These are phyloP conservation scores for Drosophila melanogaster DNA, from an alignment of 1,140 invertebrate genomes.

Conservation along the genomic window DNA sequence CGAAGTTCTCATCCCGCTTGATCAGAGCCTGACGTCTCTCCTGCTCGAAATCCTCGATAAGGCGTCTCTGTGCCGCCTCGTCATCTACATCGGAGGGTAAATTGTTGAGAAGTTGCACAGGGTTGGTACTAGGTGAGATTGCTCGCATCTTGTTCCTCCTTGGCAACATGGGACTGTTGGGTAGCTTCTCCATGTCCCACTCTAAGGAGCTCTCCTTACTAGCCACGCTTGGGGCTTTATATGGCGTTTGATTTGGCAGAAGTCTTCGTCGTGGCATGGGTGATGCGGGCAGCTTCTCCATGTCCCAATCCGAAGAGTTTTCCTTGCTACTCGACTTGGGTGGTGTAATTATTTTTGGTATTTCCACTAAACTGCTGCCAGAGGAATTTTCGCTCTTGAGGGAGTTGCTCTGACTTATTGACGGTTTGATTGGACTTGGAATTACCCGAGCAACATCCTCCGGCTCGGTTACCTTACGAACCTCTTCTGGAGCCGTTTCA, in stretches of 20 bases:
- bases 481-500: neutral
- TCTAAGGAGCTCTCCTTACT: constrained; percentile 75
- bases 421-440: neutral
- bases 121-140: constrained; percentile 57
- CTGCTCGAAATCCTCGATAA: constrained; percentile 74
- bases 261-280: constrained; percentile 66
- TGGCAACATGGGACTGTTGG: constrained; percentile 72
- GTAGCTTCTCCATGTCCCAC: constrained; percentile 82
- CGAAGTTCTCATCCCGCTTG: constrained; percentile 71
- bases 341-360: constrained; percentile 40
- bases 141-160: constrained; percentile 41
- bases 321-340: constrained; percentile 61
- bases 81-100: constrained; percentile 50
- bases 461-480: neutral
- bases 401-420: constrained; percentile 16
- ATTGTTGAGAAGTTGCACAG: constrained; percentile 71
- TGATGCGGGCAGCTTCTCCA: constrained; percentile 71
- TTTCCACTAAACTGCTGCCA: constrained; percentile 48
- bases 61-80: constrained; percentile 44
- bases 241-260: neutral
- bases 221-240: neutral
- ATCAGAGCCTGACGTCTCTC: constrained; percentile 71
- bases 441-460: neutral
- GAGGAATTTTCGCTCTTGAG: constrained; percentile 57
- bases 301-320: constrained; percentile 78